Evolutionary conservation across 2,113 vertebrate genomes (phyloP), one percentile per base, ranked within the genome.

Genomic region (Apteryx mantelli): DNA sequence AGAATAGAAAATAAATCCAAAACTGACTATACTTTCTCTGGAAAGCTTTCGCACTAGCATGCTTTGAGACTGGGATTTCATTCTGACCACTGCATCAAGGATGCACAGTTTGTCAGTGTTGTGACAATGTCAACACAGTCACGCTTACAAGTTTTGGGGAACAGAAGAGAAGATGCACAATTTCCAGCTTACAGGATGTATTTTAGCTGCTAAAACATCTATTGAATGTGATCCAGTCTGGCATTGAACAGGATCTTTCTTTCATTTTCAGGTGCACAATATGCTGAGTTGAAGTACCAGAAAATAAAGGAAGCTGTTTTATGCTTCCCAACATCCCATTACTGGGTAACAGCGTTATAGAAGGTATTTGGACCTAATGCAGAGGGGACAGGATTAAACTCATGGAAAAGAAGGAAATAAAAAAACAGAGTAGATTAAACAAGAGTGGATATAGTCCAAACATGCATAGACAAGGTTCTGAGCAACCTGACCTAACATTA

Each of bases 361-460:
- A 65, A 90, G 64, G 80, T 26, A 71, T 12, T 82, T 28, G 15
- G 75, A 55, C 9, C 9, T 26, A 82, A 55, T 3, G 20, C 18
- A 9, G 6, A 65, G 2, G 8, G 5, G 7, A 2, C 25, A 52
- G 16, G 42, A 87, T 53, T 70, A 75, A 76, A 40, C 11, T 84
- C 18, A 46, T 5, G 8, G n/a, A 55, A 26, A n/a, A 7, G 25
- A 24, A 4, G 8, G 5, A 9, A 4, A 1, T 13, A 1, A 0
- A 9, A 9, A 4, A 2, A 12, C 63, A 50, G 3, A 32, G 21
- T 3, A 77, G 13, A 32, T 28, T 30, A 42, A 61, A 19, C 14
- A 66, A 88, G 36, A 64, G 64, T 12, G 5, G 48, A 58, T 24
- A 20, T 6, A 73, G 52, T 61, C 38, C 52, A 50, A 77, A 50